phyloP scores from a whole-genome alignment of 2,888 invertebrate genomes.

The Drosophila stalkeri region DNA sequence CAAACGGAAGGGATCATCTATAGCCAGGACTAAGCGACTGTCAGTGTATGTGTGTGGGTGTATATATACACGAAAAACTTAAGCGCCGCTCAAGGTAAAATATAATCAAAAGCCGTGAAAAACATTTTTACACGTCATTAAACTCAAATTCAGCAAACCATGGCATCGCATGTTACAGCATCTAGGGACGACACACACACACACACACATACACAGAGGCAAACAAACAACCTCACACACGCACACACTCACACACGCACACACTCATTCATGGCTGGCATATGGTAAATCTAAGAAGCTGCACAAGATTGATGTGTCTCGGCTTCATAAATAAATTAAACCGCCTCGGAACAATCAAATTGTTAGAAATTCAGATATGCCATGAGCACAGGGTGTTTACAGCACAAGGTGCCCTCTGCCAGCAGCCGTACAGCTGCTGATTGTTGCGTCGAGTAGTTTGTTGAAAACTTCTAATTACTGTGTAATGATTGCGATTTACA shows the following conservation, averaged over 20 bases:
- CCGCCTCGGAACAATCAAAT: constrained; percentile 33
- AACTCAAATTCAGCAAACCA: constrained; percentile 82
- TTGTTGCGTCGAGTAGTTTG: constrained; percentile 46
- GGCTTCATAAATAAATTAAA: constrained; percentile 78
- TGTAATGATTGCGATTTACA: constrained; percentile 74
- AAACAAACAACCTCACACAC: constrained; percentile 21
- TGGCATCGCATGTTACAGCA: constrained; percentile 74
- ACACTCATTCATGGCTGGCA: constrained; percentile 30
- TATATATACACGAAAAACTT: constrained; percentile 58
- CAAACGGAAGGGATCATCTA: constrained; percentile 75
- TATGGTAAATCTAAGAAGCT: constrained; percentile 60
- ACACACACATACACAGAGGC: neutral
- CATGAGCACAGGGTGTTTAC: constrained; percentile 19
- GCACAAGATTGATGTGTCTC: constrained; percentile 73
- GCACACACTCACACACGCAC: constrained; percentile 3
- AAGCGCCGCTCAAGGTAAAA: constrained; percentile 78
- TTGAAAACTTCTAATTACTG: constrained; percentile 74
- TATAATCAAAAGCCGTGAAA: constrained; percentile 82
- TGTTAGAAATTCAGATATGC: constrained; percentile 27
- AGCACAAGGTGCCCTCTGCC: constrained; percentile 2
- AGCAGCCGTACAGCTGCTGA: constrained; percentile 1
- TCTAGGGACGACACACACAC: constrained; percentile 34
- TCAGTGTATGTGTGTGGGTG: constrained; percentile 16
- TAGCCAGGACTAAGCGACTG: constrained; percentile 21
- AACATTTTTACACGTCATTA: constrained; percentile 82